Evolutionary conservation across 2,113 vertebrate genomes (phyloP).

Genomic region (Cyprinodon variegatus): DNA sequence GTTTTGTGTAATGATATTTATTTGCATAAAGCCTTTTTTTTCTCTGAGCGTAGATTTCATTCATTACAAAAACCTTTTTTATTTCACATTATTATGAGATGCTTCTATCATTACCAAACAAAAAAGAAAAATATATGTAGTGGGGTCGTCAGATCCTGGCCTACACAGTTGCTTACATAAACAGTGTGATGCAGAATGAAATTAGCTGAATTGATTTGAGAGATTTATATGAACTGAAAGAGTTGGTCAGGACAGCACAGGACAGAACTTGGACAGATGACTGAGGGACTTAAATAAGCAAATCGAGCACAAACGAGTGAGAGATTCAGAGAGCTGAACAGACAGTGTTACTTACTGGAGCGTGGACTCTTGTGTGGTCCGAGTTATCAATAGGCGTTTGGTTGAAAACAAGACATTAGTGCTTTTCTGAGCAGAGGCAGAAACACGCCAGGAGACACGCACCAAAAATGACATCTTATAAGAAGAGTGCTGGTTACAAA

Average conservation of each 20-base stretch:
- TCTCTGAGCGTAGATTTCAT: not conserved
- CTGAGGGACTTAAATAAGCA: constrained; percentile 50
- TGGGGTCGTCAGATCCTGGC: not conserved
- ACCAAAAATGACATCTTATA: constrained; percentile 30
- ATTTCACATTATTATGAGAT: not conserved
- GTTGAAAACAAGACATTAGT: constrained; percentile 90
- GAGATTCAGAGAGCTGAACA: constrained; percentile 67
- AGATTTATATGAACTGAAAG: constrained; percentile 34
- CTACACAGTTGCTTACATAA: constrained; percentile 10
- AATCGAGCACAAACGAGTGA: constrained; percentile 61
- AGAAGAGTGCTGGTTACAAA: not conserved
- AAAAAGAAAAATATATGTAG: not conserved
- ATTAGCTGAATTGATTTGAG: constrained; percentile 45
- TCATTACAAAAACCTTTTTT: not conserved
- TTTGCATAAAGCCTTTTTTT: not conserved
- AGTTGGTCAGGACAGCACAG: constrained; percentile 42
- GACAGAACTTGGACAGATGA: constrained; percentile 60
- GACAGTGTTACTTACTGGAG: constrained; percentile 83
- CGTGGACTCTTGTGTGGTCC: constrained; percentile 84
- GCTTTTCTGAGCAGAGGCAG: constrained; percentile 83
- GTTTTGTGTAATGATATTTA: too few species aligned
- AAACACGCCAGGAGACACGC: constrained; percentile 79
- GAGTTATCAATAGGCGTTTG: constrained; percentile 84
- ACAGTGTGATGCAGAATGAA: constrained; percentile 49
- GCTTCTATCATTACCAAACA: not conserved